These are phyloP conservation scores for Spialia ferax DNA, from an alignment of 2,888 invertebrate genomes.

Conservation along the genomic window DNA sequence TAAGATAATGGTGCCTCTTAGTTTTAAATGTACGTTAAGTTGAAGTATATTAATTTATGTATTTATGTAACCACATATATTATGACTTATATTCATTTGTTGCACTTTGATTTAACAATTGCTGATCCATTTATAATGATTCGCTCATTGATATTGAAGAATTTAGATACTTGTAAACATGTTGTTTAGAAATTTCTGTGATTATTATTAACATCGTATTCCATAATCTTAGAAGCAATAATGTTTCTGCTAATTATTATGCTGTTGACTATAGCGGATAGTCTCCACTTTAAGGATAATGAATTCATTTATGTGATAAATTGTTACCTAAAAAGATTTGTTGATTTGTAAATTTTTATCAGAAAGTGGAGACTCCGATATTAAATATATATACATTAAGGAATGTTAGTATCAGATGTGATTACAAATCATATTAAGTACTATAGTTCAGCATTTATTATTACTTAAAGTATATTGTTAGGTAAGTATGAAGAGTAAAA, in stretches of 20 bases:
- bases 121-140: slow-evolving; percentile 11
- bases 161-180: background rate
- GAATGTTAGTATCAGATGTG: slow-evolving; percentile 55
- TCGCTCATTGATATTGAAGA: background rate
- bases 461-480: slow-evolving; percentile 81
- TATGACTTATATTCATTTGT: slow-evolving; percentile 16
- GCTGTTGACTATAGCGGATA: slow-evolving; percentile 13
- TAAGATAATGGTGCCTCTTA: slow-evolving; percentile 79
- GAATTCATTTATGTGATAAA: background rate
- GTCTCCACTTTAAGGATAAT: slow-evolving; percentile 1
- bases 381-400: background rate
- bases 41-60: slow-evolving; percentile 49
- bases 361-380: slow-evolving; percentile 1
- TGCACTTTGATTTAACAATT: slow-evolving; percentile 26
- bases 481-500: slow-evolving; percentile 73
- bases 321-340: background rate
- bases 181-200: background rate
- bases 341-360: background rate
- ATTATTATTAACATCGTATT: background rate
- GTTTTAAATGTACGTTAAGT: slow-evolving; percentile 47
- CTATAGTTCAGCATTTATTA: slow-evolving; percentile 75
- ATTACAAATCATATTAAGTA: slow-evolving; percentile 69
- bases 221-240: slow-evolving; percentile 17
- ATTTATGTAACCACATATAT: slow-evolving; percentile 2
- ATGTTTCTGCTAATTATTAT: slow-evolving; percentile 6